Percentiles rank a stretch among this genome's conserved stretches.
Evolutionary conservation across 2,113 vertebrate genomes (phyloP).

Genomic region (Azemiops feae): DNA sequence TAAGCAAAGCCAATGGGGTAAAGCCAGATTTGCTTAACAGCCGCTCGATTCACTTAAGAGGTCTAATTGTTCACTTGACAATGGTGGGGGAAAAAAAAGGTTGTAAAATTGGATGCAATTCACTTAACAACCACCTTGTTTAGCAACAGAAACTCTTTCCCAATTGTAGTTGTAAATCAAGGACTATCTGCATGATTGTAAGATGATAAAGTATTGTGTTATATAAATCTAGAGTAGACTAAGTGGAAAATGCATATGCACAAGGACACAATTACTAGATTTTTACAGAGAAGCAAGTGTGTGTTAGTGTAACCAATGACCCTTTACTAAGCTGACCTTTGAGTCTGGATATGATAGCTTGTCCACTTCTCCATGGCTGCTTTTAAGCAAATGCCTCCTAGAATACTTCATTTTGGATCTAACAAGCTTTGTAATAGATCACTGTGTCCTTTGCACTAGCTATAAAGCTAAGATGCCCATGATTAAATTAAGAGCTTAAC

Average conservation of each 20-base stretch:
- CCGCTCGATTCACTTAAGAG: background rate
- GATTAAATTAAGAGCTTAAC: slow-evolving; percentile 58
- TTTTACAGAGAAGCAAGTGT: background rate
- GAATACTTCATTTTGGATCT: background rate
- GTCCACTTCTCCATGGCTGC: slow-evolving; percentile 37
- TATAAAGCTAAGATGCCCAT: slow-evolving; percentile 44
- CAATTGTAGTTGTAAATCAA: background rate
- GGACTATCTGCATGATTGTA: background rate
- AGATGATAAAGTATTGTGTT: background rate
- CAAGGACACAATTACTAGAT: background rate
- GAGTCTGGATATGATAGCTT: slow-evolving; percentile 25
- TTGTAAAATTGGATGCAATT: background rate
- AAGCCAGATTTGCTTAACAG: background rate
- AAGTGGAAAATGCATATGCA: background rate
- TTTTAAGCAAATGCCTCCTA: slow-evolving; percentile 21
- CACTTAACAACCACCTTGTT: background rate
- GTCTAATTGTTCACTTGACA: background rate
- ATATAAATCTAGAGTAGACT: background rate
- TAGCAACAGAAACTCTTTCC: background rate
- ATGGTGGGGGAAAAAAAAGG: background rate
- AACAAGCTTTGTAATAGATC: slow-evolving; percentile 28
- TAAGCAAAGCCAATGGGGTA: background rate
- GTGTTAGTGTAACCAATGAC: background rate
- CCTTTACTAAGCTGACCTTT: background rate
- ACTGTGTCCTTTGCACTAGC: slow-evolving; percentile 17